Conservation (phyloP, 2,888 invertebrate genomes). For the Vannuccia rotundouncinata region DNA sequence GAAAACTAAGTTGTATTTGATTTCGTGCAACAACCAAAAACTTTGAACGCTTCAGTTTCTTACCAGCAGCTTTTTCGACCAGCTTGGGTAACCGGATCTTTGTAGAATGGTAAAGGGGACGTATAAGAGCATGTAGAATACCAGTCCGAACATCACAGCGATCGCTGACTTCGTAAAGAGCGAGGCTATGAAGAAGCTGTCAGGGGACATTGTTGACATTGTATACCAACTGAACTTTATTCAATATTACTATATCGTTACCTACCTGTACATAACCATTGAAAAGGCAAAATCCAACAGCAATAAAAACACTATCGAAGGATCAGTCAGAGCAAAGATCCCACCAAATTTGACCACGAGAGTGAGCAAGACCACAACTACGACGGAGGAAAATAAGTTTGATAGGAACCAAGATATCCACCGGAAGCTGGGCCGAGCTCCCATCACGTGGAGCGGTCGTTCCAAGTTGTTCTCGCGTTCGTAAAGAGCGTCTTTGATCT, state of each 20-base stretch:
- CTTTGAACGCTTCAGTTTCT: no score
- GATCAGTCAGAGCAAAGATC: background rate
- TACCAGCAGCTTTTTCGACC: background rate
- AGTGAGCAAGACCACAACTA: conserved; percentile 9
- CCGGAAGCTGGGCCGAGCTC: background rate
- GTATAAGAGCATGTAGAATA: conserved; percentile 1
- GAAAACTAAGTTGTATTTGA: no score
- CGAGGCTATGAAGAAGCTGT: background rate
- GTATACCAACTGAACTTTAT: no score
- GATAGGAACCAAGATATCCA: conserved; percentile 33
- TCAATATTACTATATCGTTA: no score
- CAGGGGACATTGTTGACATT: no score
- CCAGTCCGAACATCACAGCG: background rate
- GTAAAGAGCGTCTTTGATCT: conserved; percentile 25
- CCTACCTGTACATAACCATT: conserved; percentile 10
- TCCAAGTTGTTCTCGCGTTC: conserved; percentile 32
- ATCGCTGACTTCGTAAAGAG: conserved; percentile 1
- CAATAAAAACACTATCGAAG: background rate
- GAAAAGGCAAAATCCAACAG: conserved; percentile 22
- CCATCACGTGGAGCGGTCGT: conserved; percentile 29
- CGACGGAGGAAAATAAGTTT: background rate
- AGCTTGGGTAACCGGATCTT: background rate
- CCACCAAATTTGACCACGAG: background rate
- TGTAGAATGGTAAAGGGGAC: background rate
- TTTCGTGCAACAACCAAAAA: no score